Conservation (phyloP, 2,113 vertebrate species). For the Alligator mississippiensis region DNA sequence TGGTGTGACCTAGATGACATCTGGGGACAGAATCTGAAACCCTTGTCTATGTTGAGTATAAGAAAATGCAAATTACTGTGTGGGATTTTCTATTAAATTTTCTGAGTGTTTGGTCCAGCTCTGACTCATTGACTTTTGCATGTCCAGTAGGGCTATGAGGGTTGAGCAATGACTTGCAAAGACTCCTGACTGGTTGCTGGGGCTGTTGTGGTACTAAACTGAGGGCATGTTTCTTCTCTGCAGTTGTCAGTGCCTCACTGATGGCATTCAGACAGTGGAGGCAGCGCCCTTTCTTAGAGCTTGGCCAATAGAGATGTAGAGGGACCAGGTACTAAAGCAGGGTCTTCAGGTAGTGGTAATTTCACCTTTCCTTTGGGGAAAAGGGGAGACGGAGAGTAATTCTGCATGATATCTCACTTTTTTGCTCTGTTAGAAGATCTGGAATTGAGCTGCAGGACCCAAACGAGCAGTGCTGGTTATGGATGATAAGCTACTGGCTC, state of each 20-base stretch:
- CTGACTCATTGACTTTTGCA: background rate
- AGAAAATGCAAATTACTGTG: background rate
- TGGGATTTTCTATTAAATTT: background rate
- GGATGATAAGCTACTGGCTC: background rate
- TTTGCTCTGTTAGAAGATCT: too few relatives aligned
- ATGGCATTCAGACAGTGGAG: background rate
- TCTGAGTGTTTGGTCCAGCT: background rate
- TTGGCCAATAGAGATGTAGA: background rate
- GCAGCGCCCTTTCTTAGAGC: background rate
- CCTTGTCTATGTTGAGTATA: background rate
- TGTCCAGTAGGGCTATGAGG: background rate
- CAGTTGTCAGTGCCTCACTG: background rate
- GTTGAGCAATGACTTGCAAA: rapidly evolving
- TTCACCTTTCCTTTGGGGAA: too few relatives aligned
- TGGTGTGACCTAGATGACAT: background rate
- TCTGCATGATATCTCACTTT: too few relatives aligned
- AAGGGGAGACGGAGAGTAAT: too few relatives aligned
- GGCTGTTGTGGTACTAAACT: background rate
- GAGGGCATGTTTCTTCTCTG: background rate
- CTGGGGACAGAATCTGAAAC: background rate
- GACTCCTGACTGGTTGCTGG: background rate
- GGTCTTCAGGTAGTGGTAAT: too few relatives aligned
- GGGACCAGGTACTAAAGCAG: too few relatives aligned
- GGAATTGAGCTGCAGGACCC: background rate
- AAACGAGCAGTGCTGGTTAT: background rate